Evolutionary conservation across 2,797 vertebrate genomes (phyloP).

Genomic region (Darevskia nairensis): DNA sequence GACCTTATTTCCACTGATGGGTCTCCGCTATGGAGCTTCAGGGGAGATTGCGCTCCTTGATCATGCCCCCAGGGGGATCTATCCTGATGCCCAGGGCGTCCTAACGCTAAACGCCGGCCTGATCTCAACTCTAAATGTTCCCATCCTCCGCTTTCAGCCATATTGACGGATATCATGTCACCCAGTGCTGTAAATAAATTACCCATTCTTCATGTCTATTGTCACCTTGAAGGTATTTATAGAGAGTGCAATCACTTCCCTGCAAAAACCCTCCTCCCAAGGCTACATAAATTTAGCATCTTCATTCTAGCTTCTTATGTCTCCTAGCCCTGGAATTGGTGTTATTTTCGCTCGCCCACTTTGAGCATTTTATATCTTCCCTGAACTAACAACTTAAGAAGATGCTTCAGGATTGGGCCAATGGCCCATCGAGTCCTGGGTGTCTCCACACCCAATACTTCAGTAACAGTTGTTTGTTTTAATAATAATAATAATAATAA

Average conservation of each 20-base stretch:
- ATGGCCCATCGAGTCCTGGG: not conserved
- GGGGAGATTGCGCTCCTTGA: conserved; percentile 20
- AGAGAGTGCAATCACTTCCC: conserved; percentile 54
- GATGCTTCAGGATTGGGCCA: too few relatives aligned
- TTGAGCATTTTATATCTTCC: conserved; percentile 14
- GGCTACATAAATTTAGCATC: conserved; percentile 58
- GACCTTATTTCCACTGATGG: conserved; percentile 53
- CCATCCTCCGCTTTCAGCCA: conserved; percentile 26
- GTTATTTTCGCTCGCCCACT: conserved; percentile 20
- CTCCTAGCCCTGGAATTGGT: conserved; percentile 28
- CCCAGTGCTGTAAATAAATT: conserved; percentile 54
- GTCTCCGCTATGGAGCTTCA: conserved; percentile 42
- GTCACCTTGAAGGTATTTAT: conserved; percentile 71
- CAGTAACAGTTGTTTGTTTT: not conserved
- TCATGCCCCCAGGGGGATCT: not conserved
- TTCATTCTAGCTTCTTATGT: conserved; percentile 51
- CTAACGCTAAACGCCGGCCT: conserved; percentile 24
- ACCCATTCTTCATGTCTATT: conserved; percentile 60
- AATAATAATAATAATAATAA: too few relatives aligned
- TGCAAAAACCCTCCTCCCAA: conserved; percentile 50
- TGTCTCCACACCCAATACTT: not conserved
- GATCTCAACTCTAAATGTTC: conserved; percentile 11
- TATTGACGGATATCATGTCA: conserved; percentile 33
- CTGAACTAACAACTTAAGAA: not conserved
- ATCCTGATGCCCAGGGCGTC: conserved; percentile 18